These are phyloP conservation scores for Caenorhabditis angaria DNA, from an alignment of 2,888 invertebrate genomes.

Conservation along the genomic window DNA sequence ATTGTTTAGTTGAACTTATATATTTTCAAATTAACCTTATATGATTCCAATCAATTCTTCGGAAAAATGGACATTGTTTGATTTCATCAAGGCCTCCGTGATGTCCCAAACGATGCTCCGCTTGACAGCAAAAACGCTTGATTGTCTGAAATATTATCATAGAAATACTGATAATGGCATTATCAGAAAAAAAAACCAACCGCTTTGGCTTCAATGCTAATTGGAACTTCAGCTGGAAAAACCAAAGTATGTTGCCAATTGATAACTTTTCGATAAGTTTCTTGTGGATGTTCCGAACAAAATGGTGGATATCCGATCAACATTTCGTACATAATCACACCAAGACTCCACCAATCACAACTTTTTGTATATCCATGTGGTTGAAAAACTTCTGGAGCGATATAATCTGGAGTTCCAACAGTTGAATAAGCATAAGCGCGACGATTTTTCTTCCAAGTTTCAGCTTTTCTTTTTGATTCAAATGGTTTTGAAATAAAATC, in stretches of 20 bases:
- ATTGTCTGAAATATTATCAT: conserved; percentile 63
- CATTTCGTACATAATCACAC: conserved; percentile 99
- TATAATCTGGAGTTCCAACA: conserved; percentile 96
- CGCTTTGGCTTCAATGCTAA: conserved; percentile 88
- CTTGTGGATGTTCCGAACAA: conserved; percentile 97
- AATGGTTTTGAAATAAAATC: conserved; percentile 79
- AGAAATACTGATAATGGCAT: background rate
- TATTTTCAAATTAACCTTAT: conserved; percentile 78
- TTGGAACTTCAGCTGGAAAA: conserved; percentile 98
- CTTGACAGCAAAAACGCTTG: conserved; percentile 87
- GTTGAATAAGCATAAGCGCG: conserved; percentile 79
- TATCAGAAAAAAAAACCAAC: conserved; percentile 47
- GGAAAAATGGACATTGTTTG: conserved; percentile 89
- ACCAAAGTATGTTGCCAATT: conserved; percentile 98
- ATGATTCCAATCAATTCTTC: conserved; percentile 96
- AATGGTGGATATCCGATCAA: conserved; percentile 99
- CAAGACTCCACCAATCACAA: conserved; percentile 99
- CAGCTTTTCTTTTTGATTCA: conserved; percentile 96
- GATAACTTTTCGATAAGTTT: conserved; percentile 96
- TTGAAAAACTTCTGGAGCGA: conserved; percentile 94
- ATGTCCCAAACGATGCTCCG: conserved; percentile 89
- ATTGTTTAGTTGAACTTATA: conserved; percentile 1
- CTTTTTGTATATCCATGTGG: conserved; percentile 97
- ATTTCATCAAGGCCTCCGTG: conserved; percentile 89
- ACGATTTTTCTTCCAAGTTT: conserved; percentile 98